Evolutionary conservation across 2,888 invertebrate genomes (phyloP).

Genomic region (Limnephilus auricula): DNA sequence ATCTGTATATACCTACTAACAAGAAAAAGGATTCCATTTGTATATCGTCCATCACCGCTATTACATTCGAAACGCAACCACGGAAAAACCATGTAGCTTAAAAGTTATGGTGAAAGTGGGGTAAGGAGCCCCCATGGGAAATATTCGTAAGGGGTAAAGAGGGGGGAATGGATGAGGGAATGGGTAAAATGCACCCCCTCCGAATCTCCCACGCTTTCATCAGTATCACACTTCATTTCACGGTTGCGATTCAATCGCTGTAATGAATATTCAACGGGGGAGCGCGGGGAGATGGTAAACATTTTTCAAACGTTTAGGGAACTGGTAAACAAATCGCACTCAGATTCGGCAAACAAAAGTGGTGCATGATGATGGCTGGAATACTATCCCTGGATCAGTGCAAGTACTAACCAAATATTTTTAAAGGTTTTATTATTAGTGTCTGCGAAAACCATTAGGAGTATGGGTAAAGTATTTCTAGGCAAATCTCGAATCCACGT

Average conservation of each 20-base stretch:
- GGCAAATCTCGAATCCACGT: too few relatives aligned
- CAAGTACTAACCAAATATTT: neutral
- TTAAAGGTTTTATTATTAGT: neutral
- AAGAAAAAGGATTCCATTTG: slow-evolving; percentile 27
- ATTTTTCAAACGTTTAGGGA: slow-evolving; percentile 65
- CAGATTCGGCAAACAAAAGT: neutral
- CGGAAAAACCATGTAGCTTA: slow-evolving; percentile 63
- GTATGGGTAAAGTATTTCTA: neutral
- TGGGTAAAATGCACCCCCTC: slow-evolving; percentile 23
- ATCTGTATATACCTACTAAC: neutral
- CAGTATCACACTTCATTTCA: slow-evolving; percentile 66
- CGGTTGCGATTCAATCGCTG: slow-evolving; percentile 66
- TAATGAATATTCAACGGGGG: slow-evolving; percentile 66
- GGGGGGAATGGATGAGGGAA: neutral
- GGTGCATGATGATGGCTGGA: slow-evolving; percentile 1
- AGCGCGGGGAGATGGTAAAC: slow-evolving; percentile 59
- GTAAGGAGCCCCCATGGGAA: slow-evolving; percentile 61
- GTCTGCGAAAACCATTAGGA: neutral
- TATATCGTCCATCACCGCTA: slow-evolving; percentile 59
- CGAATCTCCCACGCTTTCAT: slow-evolving; percentile 62
- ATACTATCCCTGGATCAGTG: neutral
- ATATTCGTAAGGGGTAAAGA: slow-evolving; percentile 57
- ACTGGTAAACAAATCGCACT: slow-evolving; percentile 61
- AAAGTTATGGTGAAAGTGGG: slow-evolving; percentile 62
- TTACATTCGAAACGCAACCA: slow-evolving; percentile 65